Conservation (phyloP, 2,113 vertebrate genomes). For the Pelmatolapia mariae region DNA sequence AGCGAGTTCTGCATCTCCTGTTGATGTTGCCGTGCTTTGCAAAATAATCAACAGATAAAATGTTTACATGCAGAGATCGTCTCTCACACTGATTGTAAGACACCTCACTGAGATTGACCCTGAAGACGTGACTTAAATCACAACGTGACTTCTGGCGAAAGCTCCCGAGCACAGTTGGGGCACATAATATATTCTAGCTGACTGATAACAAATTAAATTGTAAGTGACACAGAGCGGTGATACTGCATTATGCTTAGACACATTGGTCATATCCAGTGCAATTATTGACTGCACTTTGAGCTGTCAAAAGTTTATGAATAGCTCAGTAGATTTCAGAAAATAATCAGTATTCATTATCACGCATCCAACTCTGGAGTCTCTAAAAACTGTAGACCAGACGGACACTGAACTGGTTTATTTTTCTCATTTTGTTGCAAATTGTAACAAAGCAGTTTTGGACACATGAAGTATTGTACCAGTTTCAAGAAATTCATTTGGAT, state of each 20-base stretch:
- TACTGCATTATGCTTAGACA: slow-evolving; percentile 16
- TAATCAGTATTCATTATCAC: slow-evolving; percentile 14
- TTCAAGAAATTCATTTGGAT: not conserved
- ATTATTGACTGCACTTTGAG: slow-evolving; percentile 36
- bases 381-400: slow-evolving; percentile 17
- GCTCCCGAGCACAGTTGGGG: not conserved
- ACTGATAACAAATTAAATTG: slow-evolving; percentile 47
- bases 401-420: not conserved
- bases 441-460: not conserved
- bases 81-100: not conserved
- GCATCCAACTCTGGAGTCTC: not conserved
- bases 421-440: slow-evolving; percentile 5
- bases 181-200: not conserved
- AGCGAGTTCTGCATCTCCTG: not conserved
- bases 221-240: slow-evolving; percentile 20
- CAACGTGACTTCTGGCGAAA: not conserved
- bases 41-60: not conserved
- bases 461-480: not conserved
- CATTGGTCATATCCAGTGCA: slow-evolving; percentile 28
- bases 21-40: not conserved
- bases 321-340: slow-evolving; percentile 18
- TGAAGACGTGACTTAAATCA: slow-evolving; percentile 24
- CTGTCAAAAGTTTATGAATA: slow-evolving; percentile 15
- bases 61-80: not conserved
- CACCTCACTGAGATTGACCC: not conserved